Base-by-base conservation (phyloP, 2,113 vertebrate genomes). In the Mixornis gularis region DNA sequence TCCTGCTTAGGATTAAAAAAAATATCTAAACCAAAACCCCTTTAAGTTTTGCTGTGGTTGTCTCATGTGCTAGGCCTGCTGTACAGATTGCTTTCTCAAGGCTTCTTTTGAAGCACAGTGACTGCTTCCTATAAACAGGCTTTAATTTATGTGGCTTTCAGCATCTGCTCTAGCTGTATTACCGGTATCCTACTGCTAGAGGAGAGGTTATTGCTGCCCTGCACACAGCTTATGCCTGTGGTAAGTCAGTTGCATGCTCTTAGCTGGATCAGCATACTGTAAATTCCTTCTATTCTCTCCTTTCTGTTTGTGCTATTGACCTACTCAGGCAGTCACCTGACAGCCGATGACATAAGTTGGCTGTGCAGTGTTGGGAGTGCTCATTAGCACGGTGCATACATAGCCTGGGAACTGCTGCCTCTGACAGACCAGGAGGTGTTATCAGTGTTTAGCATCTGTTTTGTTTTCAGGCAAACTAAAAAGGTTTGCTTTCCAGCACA, bases 271-370 rank as follows among this genome's bases (percentile, higher is more conserved):
- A 18, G 6, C 51, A 15, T 36, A 38, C 82, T 81, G 60, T 79
- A n/a, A 87, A 91, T 62, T 72, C 78, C 79, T 81, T 26, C 3
- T 71, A 22, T n/a, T 66, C 58, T 86, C 38, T 68, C 30, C 4
- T 56, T 81, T 64, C 87, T 91, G 29, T 66, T 68, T 93, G 90
- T 92, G 87, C 74, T 73, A 17, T 85, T 94, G 85, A 95, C 77
- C 89, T 76, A 13, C 66, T 90, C 48, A 30, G 71, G 40, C 81
- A 52, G 91, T 94, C 89, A 85, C 38, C 84, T 91, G 85, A 92
- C 66, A 41, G 74, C 70, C 9, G 46, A 12, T 94, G 95, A 53
- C 91, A 79, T 16, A 30, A 93, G 49, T 65, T 58, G 90, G 12
- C 53, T 56, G 77, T 51, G 88, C 78, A 53, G 69, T 32, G 65